Evolutionary conservation across 2,113 vertebrate genomes (phyloP), one percentile per base, ranked within the genome.

Genomic region (Notarius lentiginosus): DNA sequence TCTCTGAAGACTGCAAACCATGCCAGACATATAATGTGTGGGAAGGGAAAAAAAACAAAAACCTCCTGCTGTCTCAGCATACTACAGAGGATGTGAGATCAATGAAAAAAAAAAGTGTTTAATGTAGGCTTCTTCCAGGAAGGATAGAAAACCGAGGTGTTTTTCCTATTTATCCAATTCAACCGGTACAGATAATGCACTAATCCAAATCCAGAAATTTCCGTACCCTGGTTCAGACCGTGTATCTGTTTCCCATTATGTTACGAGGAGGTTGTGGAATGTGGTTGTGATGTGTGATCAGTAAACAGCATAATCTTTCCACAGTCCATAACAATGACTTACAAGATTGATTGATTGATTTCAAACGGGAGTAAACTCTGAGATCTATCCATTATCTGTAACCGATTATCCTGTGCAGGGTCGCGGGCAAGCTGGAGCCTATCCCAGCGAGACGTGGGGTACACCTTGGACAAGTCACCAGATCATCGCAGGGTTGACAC

Each of bases 41-140:
- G 82, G 87, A 80, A 41, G 83, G 70, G 75, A 79, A 11, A 17
- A 34, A 70, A 70, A 70, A n/a, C n/a, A 15, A 49, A 51, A n/a
- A 18, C 34, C 89, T 73, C 80, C 49, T 68, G 56, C 53, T 88
- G 88, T 92, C 90, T 91, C 12, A 49, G 86, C 88, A 84, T 82
- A 88, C 91, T 63, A 53, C 30, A 8, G 47, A 82, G 34, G 79
- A 82, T 49, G 24, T 27, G 47, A 4, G 55, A 65, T 86, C 30
- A 14, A 60, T 79, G 47, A 14, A 34, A 17, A 27, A 34, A 56
- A 27, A 41, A 24, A 24, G 73, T 27, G 18, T 30, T 80, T 65
- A 63, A 47, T 84, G 41, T 61, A 55, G 56, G 2, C 55, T 15
- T 51, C 56, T 73, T 73, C 7, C 24, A 76, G 72, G 30, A 2